Evolutionary conservation across 1,140 invertebrate species (phyloP).

Genomic region (Copidosoma floridanum): DNA sequence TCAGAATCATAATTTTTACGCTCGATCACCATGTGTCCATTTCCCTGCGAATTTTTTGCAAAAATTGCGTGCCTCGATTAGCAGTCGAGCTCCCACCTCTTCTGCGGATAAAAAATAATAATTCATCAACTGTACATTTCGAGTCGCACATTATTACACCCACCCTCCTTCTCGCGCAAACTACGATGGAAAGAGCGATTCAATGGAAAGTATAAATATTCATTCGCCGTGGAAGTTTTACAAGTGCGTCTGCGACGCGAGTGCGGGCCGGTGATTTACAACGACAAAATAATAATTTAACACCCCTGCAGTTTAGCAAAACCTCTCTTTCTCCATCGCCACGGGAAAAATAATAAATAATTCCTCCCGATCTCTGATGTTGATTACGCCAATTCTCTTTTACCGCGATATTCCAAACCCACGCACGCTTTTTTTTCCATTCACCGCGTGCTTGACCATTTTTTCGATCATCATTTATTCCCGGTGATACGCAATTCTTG

Average conservation of each 20-base stretch:
- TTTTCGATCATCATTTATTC: too few species aligned
- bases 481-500: too few species aligned
- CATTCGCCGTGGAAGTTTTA: slow-evolving; percentile 55
- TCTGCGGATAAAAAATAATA: slow-evolving; percentile 48
- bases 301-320: slow-evolving; percentile 55
- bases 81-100: slow-evolving; percentile 48
- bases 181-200: slow-evolving; percentile 58
- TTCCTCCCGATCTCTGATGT: slow-evolving; percentile 51
- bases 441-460: too few species aligned
- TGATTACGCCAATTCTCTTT: slow-evolving; percentile 39
- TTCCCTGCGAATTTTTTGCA: slow-evolving; percentile 8
- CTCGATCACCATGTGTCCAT: too few species aligned
- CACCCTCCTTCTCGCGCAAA: background rate
- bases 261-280: slow-evolving; percentile 48
- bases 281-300: slow-evolving; percentile 58
- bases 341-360: slow-evolving; percentile 58
- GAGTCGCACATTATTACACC: slow-evolving; percentile 54
- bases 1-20: too few species aligned
- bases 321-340: slow-evolving; percentile 41
- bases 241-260: slow-evolving; percentile 41
- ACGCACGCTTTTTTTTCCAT: background rate
- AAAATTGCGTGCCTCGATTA: background rate
- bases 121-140: slow-evolving; percentile 57
- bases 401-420: too few species aligned
- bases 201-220: slow-evolving; percentile 60